Base-by-base conservation (phyloP, 2,888 invertebrate genomes). In the Hoplodrina ambigua region DNA sequence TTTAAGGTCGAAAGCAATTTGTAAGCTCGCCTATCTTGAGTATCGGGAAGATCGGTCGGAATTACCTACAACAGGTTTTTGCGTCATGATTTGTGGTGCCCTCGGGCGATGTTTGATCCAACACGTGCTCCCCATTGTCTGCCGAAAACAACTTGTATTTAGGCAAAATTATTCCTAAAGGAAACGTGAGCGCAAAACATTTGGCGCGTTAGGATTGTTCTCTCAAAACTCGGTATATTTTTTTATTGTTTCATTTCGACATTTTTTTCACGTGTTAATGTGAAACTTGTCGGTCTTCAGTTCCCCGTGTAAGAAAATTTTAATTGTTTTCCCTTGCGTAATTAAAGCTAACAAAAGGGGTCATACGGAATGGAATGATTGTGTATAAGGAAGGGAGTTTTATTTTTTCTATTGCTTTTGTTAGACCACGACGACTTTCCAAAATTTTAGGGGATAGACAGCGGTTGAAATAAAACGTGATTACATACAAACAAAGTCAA, bases 61-160 rank as follows among this genome's bases (percentile, higher is more conserved):
- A 94, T 93, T 93, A 94, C 93, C 92, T 91, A 94, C 95, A 94
- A 93, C 93, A 94, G 94, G 94, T 94, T 94, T 93, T 94, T 93
- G 93, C 90, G 89, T 85, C 88, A 94, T 95, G 95, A 95, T 95
- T 95, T 95, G 95, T 94, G 87, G 91, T 81, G 88, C 95, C 94
- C 94, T 69, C 82, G 94, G 94, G 95, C 91, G 85, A 88, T 90
- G 89, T 91, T 92, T 93, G 94, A 93, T 92, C 93, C 93, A 87
- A 91, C 93, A 93, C 93, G 92, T 90, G 88, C 91, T 89, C 88
- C 83, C 89, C 90, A 89, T 90, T 87, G 88, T 89, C 91, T 90
- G 86, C 78, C 82, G 82, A 89, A 89, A 93, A 94, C 92, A 93
- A 93, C 91, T 91, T 91, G 90, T 89, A 89, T 92, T 93, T 92